These are phyloP conservation scores for Meloidogyne hapla DNA, from an alignment of 1,140 invertebrate genomes.

Conservation along the genomic window DNA sequence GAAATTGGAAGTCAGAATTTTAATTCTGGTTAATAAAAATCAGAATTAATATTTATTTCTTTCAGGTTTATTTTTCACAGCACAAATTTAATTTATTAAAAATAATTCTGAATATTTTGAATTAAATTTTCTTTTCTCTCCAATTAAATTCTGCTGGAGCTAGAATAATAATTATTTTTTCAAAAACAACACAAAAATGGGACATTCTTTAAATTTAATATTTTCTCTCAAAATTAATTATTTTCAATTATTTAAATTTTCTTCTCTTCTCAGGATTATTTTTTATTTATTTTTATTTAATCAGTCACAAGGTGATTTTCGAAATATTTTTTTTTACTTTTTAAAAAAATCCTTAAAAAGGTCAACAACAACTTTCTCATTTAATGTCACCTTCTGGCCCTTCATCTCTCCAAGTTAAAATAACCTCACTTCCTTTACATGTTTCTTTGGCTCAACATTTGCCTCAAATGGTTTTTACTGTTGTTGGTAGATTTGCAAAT, in stretches of 20 bases:
- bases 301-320: not conserved
- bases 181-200: not conserved
- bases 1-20: too few relatives aligned
- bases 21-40: too few relatives aligned
- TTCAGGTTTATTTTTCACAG: too few relatives aligned
- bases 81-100: too few relatives aligned
- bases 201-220: not conserved
- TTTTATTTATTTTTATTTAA: slow-evolving; percentile 1
- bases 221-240: not conserved
- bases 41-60: too few relatives aligned
- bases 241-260: not conserved
- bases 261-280: not conserved
- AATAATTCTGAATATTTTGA: too few relatives aligned
- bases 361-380: slow-evolving; percentile 15
- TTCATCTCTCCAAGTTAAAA: slow-evolving; percentile 59
- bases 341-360: too few relatives aligned
- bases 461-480: slow-evolving; percentile 59
- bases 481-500: slow-evolving; percentile 51
- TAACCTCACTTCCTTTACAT: slow-evolving; percentile 57
- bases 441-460: slow-evolving; percentile 60
- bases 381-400: slow-evolving; percentile 10
- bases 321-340: too few relatives aligned
- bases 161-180: not conserved
- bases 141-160: too few relatives aligned
- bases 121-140: too few relatives aligned